Evolutionary conservation across 2,113 vertebrate genomes (phyloP).

Genomic region (Sceloporus tristichus): DNA sequence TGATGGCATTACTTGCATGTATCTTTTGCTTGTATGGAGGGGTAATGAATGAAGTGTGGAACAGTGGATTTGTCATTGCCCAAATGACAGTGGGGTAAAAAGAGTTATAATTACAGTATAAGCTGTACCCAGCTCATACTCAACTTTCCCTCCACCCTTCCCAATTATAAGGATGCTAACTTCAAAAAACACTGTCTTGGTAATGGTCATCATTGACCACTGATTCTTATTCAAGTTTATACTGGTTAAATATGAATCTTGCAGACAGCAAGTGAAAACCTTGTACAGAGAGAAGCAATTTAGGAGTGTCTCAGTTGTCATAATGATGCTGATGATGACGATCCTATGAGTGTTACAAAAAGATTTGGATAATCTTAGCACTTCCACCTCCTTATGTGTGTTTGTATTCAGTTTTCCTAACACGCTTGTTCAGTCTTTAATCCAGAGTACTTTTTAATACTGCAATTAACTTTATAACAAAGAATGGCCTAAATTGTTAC

Average conservation of each 20-base stretch:
- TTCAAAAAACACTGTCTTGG: slow-evolving; percentile 39
- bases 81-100: slow-evolving; percentile 41
- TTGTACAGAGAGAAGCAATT: too few species aligned
- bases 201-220: slow-evolving; percentile 25
- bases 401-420: slow-evolving; percentile 28
- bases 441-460: too few species aligned
- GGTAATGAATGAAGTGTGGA: slow-evolving; percentile 45
- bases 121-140: neutral
- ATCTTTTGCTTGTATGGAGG: neutral
- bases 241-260: slow-evolving; percentile 13
- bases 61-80: slow-evolving; percentile 46
- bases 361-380: too few species aligned
- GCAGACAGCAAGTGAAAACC: neutral
- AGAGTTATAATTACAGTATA: slow-evolving; percentile 27
- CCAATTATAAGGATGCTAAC: slow-evolving; percentile 23
- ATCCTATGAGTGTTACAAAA: too few species aligned
- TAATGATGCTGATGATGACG: too few species aligned
- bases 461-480: neutral
- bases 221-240: slow-evolving; percentile 43
- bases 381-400: too few species aligned
- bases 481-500: neutral
- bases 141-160: slow-evolving; percentile 43
- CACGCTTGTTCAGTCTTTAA: neutral
- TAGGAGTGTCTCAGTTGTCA: too few species aligned
- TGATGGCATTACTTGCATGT: neutral